Conservation (phyloP, 2,797 vertebrate species). For the Ceryle rudis region DNA sequence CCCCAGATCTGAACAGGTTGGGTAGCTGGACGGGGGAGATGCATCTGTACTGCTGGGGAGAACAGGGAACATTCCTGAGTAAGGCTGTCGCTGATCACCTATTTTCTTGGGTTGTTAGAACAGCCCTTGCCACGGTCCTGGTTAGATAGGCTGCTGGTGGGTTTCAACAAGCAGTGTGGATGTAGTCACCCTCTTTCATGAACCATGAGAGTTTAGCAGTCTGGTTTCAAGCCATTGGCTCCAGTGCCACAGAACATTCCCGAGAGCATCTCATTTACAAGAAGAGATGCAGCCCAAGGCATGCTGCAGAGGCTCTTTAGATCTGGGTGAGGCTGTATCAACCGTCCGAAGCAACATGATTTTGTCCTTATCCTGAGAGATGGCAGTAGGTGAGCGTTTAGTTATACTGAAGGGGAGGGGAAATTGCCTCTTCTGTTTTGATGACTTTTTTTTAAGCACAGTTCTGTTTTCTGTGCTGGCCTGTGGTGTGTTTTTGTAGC, state of each 20-base stretch:
- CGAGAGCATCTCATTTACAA: background rate
- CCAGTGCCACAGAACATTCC: background rate
- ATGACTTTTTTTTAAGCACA: background rate
- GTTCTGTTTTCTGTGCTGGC: background rate
- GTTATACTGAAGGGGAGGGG: background rate
- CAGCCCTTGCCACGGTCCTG: accelerated
- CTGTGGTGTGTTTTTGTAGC: background rate
- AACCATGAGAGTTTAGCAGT: background rate
- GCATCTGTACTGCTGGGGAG: background rate
- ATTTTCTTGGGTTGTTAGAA: background rate
- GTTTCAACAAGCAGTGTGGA: background rate
- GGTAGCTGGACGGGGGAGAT: background rate
- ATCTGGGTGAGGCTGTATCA: background rate
- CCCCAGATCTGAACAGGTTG: background rate
- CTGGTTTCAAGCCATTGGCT: background rate
- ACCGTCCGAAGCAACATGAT: background rate
- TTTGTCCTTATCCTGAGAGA: background rate
- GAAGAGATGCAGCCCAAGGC: background rate
- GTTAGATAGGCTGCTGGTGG: background rate
- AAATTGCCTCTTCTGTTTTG: background rate
- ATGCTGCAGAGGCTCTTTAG: background rate
- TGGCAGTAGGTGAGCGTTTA: background rate
- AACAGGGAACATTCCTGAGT: background rate
- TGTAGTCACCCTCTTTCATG: background rate
- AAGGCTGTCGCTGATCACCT: background rate